Conservation (phyloP, 2,113 vertebrate species). For the Lampris incognitus region DNA sequence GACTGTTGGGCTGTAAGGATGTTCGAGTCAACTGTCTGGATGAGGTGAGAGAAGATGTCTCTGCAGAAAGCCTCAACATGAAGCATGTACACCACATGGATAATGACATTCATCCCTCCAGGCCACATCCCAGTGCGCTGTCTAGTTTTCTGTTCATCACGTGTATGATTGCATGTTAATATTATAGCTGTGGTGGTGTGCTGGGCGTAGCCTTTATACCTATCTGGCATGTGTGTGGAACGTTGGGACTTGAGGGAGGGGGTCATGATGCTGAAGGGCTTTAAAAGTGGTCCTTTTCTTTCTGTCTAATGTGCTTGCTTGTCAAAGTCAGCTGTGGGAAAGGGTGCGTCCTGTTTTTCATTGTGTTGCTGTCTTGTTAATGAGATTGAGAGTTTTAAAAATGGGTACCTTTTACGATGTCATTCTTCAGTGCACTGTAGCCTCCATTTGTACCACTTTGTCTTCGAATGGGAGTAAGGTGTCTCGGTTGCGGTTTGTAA, state of each 20-base stretch:
- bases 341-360: not conserved
- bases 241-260: conserved; percentile 8
- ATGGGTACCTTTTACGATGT: not conserved
- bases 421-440: too few relatives aligned
- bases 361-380: not conserved
- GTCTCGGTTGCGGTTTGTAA: too few relatives aligned
- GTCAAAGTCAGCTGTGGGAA: conserved; percentile 69
- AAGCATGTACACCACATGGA: not conserved
- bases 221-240: conserved; percentile 37
- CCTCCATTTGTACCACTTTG: too few relatives aligned
- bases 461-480: too few relatives aligned
- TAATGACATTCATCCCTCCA: not conserved
- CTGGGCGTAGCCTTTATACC: not conserved
- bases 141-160: not conserved
- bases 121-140: not conserved
- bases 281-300: conserved; percentile 14
- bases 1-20: conserved; percentile 92
- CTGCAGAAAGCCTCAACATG: not conserved
- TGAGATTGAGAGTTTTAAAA: too few relatives aligned
- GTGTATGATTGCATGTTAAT: not conserved
- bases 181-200: not conserved
- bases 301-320: conserved; percentile 19
- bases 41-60: conserved; percentile 85
- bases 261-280: conserved; percentile 13
- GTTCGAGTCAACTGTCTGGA: conserved; percentile 97